phyloP scores from a whole-genome alignment of 2,888 invertebrate species.

The Aethes cnicana region DNA sequence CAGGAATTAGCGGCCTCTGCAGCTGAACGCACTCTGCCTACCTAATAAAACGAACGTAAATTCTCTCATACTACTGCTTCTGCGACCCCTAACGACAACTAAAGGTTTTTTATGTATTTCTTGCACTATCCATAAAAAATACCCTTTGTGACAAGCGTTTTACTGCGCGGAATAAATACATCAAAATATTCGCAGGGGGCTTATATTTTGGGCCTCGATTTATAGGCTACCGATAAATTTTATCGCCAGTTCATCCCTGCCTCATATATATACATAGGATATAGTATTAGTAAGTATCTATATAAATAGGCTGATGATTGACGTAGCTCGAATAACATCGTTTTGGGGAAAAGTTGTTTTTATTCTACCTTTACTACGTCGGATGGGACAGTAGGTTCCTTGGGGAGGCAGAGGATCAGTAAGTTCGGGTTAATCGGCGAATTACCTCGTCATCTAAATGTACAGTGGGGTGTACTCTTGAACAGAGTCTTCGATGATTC shows the following conservation, averaged over 20 bases:
- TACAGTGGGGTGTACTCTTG: too few relatives aligned
- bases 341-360: too few relatives aligned
- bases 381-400: too few relatives aligned
- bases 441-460: too few relatives aligned
- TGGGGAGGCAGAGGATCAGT: too few relatives aligned
- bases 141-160: conserved; percentile 26
- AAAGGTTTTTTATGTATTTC: not conserved
- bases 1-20: not conserved
- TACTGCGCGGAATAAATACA: conserved; percentile 19
- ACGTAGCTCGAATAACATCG: too few relatives aligned
- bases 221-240: conserved; percentile 18
- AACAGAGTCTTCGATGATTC: too few relatives aligned
- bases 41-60: conserved; percentile 3
- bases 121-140: conserved; percentile 13
- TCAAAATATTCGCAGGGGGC: conserved; percentile 14
- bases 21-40: not conserved
- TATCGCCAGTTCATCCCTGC: conserved; percentile 9
- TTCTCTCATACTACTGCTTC: not conserved
- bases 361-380: too few relatives aligned
- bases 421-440: too few relatives aligned
- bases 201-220: conserved; percentile 15
- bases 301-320: conserved; percentile 19
- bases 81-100: not conserved
- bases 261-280: conserved; percentile 9
- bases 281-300: conserved; percentile 3